A percentile compares a stretch with the other conserved stretches of the same genome.
Conservation (phyloP, 2,113 vertebrate genomes). For the Cyanoderma ruficeps region DNA sequence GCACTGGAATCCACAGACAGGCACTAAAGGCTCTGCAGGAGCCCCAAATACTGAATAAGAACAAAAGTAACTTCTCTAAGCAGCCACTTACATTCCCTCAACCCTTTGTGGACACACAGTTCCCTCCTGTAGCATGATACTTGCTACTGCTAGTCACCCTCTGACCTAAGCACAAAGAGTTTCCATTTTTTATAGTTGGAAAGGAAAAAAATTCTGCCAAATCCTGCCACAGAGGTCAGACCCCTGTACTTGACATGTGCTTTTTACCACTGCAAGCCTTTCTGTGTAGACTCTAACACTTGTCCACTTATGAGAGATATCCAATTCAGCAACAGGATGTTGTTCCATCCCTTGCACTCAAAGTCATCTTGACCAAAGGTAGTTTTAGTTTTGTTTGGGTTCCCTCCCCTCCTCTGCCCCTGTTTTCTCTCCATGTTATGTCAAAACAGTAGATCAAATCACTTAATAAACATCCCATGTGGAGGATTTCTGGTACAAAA, state of each 20-base stretch:
- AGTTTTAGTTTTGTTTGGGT: background rate
- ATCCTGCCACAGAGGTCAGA: background rate
- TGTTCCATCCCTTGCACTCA: background rate
- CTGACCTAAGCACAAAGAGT: background rate
- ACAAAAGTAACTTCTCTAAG: background rate
- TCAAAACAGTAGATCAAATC: background rate
- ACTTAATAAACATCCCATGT: background rate
- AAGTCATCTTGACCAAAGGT: background rate
- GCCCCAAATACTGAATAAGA: background rate
- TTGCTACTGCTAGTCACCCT: background rate
- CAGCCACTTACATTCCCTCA: background rate
- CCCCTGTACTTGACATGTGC: background rate
- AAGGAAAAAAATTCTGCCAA: background rate
- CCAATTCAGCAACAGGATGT: background rate
- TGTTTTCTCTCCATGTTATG: background rate
- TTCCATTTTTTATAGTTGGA: background rate
- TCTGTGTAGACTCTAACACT: background rate
- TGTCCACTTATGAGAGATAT: background rate
- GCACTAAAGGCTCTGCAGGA: background rate
- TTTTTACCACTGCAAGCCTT: background rate
- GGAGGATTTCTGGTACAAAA: background rate
- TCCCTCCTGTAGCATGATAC: background rate
- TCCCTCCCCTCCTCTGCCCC: accelerated
- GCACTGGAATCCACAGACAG: background rate
- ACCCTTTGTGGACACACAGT: background rate